These are phyloP conservation scores for Sialia sialis DNA, from an alignment of 2,113 vertebrate genomes.

Conservation along the genomic window DNA sequence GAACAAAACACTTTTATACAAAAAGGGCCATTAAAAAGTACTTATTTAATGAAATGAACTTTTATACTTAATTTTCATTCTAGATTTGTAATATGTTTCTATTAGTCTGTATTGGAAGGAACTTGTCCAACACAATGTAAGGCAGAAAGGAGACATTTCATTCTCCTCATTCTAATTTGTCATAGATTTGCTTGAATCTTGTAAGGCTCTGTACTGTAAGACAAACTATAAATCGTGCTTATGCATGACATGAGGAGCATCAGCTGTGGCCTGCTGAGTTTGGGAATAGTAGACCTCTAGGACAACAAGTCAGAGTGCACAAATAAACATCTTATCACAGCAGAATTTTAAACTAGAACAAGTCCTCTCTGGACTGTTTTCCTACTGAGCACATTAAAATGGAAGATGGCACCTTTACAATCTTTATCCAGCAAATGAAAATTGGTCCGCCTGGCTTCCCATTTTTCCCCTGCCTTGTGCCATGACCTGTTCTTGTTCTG, in stretches of 20 bases:
- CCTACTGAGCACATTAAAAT: neutral
- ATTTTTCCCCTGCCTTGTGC: neutral
- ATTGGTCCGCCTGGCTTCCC: neutral
- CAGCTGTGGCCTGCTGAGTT: neutral
- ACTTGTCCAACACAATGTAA: neutral
- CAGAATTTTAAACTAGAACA: slow-evolving; percentile 28
- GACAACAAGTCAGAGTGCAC: neutral
- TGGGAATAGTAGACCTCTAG: neutral
- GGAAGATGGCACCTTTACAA: neutral
- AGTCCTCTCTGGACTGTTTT: neutral
- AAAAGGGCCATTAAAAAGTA: neutral
- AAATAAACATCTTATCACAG: slow-evolving; percentile 6
- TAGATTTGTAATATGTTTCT: neutral
- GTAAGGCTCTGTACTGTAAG: neutral
- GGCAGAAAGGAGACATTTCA: neutral
- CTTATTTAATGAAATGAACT: neutral
- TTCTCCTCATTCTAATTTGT: neutral
- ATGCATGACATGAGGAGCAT: neutral
- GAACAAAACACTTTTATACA: neutral
- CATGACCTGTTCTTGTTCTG: neutral
- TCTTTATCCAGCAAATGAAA: neutral
- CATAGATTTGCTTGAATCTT: neutral
- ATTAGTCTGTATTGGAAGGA: neutral
- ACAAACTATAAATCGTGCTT: neutral
- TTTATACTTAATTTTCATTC: neutral